Evolutionary conservation across 64 coral and sea anemone species (phyloP).

Genomic region (Dendronephthya gigantea): DNA sequence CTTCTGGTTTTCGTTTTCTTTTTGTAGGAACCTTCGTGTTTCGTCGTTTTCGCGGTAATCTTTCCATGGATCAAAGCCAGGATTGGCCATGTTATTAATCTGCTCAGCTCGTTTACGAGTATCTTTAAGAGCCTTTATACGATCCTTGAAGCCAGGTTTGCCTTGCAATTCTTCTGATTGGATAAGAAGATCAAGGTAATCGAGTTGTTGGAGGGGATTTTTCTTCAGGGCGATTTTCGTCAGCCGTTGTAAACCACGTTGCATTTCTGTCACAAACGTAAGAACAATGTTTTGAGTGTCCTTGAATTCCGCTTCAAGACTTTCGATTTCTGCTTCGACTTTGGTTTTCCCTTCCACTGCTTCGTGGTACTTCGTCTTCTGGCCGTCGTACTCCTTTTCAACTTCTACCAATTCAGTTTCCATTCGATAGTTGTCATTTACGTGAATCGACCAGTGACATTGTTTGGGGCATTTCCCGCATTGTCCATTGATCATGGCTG

Average conservation of each 20-base stretch:
- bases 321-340: background rate
- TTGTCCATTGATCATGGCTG: slow-evolving; percentile 24
- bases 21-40: too few species aligned
- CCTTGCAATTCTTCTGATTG: too few species aligned
- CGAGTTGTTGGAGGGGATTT: too few species aligned
- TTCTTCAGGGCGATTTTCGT: slow-evolving; percentile 50
- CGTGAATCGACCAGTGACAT: slow-evolving; percentile 28
- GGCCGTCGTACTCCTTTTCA: slow-evolving; percentile 29
- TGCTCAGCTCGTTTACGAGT: too few species aligned
- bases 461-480: slow-evolving; percentile 19
- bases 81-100: too few species aligned
- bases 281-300: slow-evolving; percentile 17
- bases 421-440: slow-evolving; percentile 29
- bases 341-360: slow-evolving; percentile 23
- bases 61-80: too few species aligned
- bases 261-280: slow-evolving; percentile 36
- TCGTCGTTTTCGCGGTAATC: too few species aligned
- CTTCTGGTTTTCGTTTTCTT: too few species aligned
- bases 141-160: too few species aligned
- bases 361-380: slow-evolving; percentile 2
- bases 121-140: too few species aligned
- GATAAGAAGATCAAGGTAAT: too few species aligned
- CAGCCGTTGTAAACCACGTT: slow-evolving; percentile 34
- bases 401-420: slow-evolving; percentile 21
- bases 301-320: slow-evolving; percentile 26